phyloP scores from a whole-genome alignment of 2,113 vertebrate species.

The Brachyhypopomus gauderio region DNA sequence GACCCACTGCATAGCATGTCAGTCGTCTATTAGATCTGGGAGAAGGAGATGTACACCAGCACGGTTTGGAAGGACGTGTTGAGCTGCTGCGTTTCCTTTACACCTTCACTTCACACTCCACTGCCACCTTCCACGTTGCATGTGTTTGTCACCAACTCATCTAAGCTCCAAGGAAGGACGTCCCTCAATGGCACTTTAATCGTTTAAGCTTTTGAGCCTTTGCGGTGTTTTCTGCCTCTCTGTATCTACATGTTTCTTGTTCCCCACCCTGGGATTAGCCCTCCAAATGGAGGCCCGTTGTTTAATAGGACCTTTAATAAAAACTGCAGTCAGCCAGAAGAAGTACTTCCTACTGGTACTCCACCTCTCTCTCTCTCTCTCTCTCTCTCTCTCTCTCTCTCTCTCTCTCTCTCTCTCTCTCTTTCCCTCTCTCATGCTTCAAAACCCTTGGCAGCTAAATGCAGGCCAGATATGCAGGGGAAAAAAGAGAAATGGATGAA shows the following conservation, averaged over 20 bases:
- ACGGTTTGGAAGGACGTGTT: background rate
- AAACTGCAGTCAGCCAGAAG: conserved; percentile 62
- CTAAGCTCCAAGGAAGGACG: conserved; percentile 24
- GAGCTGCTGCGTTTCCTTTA: background rate
- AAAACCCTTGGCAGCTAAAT: conserved; percentile 60
- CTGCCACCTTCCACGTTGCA: background rate
- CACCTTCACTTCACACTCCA: background rate
- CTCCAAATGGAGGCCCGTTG: conserved; percentile 60
- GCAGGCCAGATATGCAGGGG: conserved; percentile 48
- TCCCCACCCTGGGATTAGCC: conserved; percentile 53
- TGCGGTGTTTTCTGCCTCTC: conserved; percentile 28
- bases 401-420: background rate
- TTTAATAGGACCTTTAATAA: conserved; percentile 66
- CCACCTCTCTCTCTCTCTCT: background rate
- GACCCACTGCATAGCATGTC: conserved; percentile 54
- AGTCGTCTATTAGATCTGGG: conserved; percentile 47
- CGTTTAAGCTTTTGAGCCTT: conserved; percentile 59
- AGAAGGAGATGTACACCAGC: background rate
- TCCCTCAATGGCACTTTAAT: conserved; percentile 45
- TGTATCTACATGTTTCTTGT: conserved; percentile 35
- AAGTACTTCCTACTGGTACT: conserved; percentile 36
- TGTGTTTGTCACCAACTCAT: conserved; percentile 32
- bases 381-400: conserved; percentile 7
- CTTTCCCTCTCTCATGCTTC: conserved; percentile 50
- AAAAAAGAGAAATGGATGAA: conserved; percentile 54